Conservation (phyloP, 2,797 vertebrate genomes). For the Enteromius fasciolatus region DNA sequence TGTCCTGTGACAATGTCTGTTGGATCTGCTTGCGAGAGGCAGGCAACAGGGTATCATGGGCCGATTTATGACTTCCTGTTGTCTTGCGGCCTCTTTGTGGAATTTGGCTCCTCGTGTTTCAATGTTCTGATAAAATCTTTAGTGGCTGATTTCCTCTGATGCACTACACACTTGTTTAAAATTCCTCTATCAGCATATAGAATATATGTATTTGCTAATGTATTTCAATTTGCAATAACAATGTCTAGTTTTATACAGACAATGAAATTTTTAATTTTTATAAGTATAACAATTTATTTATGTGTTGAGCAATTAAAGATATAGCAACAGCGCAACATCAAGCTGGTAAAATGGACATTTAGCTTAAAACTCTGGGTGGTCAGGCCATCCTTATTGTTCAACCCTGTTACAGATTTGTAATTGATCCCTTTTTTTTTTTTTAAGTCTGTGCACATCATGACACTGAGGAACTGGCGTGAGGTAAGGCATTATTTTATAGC, state of each 20-base stretch:
- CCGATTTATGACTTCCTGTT: too few species aligned
- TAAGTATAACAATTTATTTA: neutral
- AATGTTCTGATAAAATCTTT: too few species aligned
- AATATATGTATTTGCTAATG: neutral
- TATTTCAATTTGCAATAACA: neutral
- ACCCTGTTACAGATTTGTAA: neutral
- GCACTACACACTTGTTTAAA: neutral
- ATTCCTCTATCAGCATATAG: neutral
- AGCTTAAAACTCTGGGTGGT: too few species aligned
- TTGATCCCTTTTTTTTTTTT: slow-evolving; percentile 44
- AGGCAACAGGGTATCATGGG: too few species aligned
- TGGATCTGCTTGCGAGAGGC: too few species aligned
- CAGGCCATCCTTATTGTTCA: too few species aligned
- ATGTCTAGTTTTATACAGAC: neutral
- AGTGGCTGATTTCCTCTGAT: too few species aligned
- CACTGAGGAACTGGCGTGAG: slow-evolving; percentile 93
- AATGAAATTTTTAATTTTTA: neutral
- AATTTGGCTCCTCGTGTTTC: too few species aligned
- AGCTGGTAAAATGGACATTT: too few species aligned
- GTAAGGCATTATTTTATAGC: slow-evolving; percentile 70
- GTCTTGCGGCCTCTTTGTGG: too few species aligned
- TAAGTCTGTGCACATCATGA: slow-evolving; percentile 94
- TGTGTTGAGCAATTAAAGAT: neutral
- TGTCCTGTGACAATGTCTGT: too few species aligned
- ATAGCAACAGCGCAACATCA: neutral